Percentiles rank a stretch among this genome's conserved stretches.
These are phyloP conservation scores for Pampus argenteus DNA, from an alignment of 2,797 vertebrate species.

Conservation along the genomic window DNA sequence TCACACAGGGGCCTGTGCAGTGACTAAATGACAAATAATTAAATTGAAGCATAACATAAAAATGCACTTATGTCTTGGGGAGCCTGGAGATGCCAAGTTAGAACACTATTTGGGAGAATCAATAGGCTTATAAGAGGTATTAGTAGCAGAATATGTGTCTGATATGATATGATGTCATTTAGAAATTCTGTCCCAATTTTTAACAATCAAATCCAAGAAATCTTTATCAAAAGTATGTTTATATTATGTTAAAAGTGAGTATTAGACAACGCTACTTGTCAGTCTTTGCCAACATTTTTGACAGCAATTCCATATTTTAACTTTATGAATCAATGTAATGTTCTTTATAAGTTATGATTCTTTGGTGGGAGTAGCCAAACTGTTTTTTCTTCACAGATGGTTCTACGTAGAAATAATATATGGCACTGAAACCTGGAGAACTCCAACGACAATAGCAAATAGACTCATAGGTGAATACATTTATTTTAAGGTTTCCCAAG, in stretches of 20 bases:
- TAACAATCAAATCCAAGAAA: no score
- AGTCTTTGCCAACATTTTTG: not conserved
- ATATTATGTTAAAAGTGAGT: no score
- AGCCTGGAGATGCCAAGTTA: no score
- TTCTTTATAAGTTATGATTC: conserved; percentile 3
- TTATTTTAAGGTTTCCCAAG: not conserved
- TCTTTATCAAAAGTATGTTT: no score
- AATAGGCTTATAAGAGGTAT: no score
- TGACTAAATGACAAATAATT: not conserved
- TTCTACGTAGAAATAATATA: conserved; percentile 2
- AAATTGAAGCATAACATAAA: not conserved
- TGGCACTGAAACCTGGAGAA: not conserved
- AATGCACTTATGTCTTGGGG: no score
- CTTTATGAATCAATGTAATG: conserved; percentile 6
- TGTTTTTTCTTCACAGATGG: not conserved
- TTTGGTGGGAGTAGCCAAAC: not conserved
- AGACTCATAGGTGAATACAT: not conserved
- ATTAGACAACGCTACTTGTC: no score
- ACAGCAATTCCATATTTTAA: not conserved
- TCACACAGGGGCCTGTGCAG: not conserved
- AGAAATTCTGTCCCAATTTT: no score
- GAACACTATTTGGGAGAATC: no score
- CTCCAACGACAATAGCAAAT: not conserved
- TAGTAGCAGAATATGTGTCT: no score
- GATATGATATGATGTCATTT: no score